These are phyloP conservation scores for Cephus cinctus DNA, from an alignment of 1,140 invertebrate species.

Conservation along the genomic window DNA sequence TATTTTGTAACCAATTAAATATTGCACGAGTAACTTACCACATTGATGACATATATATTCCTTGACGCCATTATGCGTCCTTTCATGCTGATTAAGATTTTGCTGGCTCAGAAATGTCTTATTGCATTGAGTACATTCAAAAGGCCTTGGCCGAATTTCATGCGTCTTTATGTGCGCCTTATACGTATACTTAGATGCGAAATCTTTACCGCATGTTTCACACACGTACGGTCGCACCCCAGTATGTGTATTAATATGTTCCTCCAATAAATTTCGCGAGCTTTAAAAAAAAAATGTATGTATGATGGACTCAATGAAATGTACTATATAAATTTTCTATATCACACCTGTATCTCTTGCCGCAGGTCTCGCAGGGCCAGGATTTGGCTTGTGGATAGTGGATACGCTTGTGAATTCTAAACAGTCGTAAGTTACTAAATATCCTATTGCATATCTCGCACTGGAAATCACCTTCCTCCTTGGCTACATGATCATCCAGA, in stretches of 20 bases:
- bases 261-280: conserved; percentile 66
- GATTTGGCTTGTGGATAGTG: conserved; percentile 64
- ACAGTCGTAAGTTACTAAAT: conserved; percentile 63
- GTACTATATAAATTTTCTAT: neutral
- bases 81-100: conserved; percentile 72
- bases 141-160: conserved; percentile 66
- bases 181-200: conserved; percentile 76
- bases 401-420: conserved; percentile 64
- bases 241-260: conserved; percentile 71
- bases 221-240: conserved; percentile 69
- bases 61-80: conserved; percentile 69
- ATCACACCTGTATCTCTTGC: conserved; percentile 61
- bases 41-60: conserved; percentile 73
- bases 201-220: conserved; percentile 67
- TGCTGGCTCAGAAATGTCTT: conserved; percentile 76
- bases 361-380: conserved; percentile 65
- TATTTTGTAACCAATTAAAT: neutral
- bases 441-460: conserved; percentile 67
- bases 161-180: conserved; percentile 76
- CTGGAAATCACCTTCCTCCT: conserved; percentile 63
- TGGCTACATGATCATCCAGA: conserved; percentile 65
- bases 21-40: conserved; percentile 51
- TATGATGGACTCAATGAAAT: neutral
- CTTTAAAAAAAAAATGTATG: conserved; percentile 37
- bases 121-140: conserved; percentile 64